Conservation (phyloP, 2,888 invertebrate species). For the Euplexia lucipara region DNA sequence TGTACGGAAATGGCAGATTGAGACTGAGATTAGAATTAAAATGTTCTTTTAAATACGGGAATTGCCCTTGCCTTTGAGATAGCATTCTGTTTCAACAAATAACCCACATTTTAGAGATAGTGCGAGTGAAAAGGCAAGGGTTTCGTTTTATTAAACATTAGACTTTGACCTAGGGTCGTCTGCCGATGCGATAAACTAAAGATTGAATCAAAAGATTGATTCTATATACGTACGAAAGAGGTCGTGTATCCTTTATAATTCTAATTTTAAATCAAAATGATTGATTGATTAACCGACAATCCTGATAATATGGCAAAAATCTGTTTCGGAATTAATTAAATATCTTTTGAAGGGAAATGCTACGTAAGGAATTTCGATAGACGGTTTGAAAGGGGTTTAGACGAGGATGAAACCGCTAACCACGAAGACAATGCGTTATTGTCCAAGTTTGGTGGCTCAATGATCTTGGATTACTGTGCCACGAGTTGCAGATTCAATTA, state of each 20-base stretch:
- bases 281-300: constrained; percentile 22
- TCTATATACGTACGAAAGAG: constrained; percentile 24
- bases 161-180: constrained; percentile 37
- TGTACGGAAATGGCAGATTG: too few relatives aligned
- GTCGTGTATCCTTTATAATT: constrained; percentile 25
- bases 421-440: constrained; percentile 50
- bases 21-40: too few relatives aligned
- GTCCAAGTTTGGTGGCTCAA: constrained; percentile 48
- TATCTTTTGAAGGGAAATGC: constrained; percentile 27
- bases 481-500: constrained; percentile 2
- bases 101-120: constrained; percentile 8
- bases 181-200: constrained; percentile 48
- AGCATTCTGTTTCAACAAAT: constrained; percentile 10
- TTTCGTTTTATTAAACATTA: constrained; percentile 51
- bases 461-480: constrained; percentile 26
- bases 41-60: too few relatives aligned
- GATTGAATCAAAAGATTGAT: constrained; percentile 61
- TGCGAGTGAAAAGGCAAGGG: constrained; percentile 19
- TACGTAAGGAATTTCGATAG: constrained; percentile 43
- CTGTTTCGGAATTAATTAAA: constrained; percentile 38
- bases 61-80: too few relatives aligned
- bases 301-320: constrained; percentile 25
- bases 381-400: constrained; percentile 33
- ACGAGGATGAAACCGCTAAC: constrained; percentile 40
- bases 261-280: constrained; percentile 22